Conservation (phyloP, 64 coral and sea anemone species). For the Dendronephthya gigantea region DNA sequence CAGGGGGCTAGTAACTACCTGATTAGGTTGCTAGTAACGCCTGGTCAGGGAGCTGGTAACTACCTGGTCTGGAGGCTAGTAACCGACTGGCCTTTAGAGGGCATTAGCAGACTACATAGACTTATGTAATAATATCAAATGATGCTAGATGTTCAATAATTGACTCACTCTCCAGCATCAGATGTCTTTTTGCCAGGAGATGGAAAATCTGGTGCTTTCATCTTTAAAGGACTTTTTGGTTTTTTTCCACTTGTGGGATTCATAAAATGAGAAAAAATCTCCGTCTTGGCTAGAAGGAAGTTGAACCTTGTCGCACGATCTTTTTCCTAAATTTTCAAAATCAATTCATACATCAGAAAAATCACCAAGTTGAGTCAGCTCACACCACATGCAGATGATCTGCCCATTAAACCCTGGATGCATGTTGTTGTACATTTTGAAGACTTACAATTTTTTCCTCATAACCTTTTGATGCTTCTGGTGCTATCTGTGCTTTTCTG, state of each 20-base stretch:
- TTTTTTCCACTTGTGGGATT: slow-evolving; percentile 80
- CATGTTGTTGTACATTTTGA: too few relatives aligned
- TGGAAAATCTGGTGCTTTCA: slow-evolving; percentile 83
- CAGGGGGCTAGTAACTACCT: too few relatives aligned
- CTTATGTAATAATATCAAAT: neutral
- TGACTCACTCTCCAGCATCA: slow-evolving; percentile 89
- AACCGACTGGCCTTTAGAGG: too few relatives aligned
- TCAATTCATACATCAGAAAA: neutral
- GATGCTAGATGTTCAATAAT: neutral
- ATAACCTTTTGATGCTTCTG: neutral
- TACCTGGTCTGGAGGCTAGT: too few relatives aligned
- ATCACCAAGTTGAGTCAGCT: too few relatives aligned
- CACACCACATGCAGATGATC: neutral
- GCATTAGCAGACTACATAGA: too few relatives aligned
- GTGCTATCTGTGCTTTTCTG: neutral
- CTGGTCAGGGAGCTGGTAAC: too few relatives aligned
- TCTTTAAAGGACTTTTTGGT: slow-evolving; percentile 85
- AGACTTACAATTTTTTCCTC: neutral
- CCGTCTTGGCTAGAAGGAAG: slow-evolving; percentile 75
- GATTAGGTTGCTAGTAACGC: too few relatives aligned
- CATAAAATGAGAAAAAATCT: slow-evolving; percentile 98
- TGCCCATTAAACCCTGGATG: neutral
- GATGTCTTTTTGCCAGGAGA: slow-evolving; percentile 66
- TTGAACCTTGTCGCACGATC: slow-evolving; percentile 96
- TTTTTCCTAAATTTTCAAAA: slow-evolving; percentile 43